Evolutionary conservation across 2,113 vertebrate genomes (phyloP).

Genomic region (Hepsetus odoe): DNA sequence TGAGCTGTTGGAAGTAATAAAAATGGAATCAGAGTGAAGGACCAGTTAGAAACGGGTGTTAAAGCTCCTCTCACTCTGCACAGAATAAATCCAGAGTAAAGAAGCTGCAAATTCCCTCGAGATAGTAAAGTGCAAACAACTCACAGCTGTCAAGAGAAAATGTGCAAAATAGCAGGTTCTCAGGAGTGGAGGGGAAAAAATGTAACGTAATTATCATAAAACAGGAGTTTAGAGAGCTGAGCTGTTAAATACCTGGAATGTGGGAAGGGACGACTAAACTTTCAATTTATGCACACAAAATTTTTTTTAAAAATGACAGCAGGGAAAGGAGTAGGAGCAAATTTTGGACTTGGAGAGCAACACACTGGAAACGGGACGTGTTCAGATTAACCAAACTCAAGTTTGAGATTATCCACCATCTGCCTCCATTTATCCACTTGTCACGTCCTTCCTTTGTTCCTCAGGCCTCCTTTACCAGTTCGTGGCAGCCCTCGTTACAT

Average conservation of each 20-base stretch:
- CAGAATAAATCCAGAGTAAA: not conserved
- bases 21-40: too few relatives aligned
- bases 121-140: not conserved
- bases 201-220: not conserved
- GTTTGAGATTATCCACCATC: too few relatives aligned
- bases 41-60: too few relatives aligned
- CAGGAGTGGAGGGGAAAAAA: not conserved
- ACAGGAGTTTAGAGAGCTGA: not conserved
- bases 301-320: not conserved
- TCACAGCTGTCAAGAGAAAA: not conserved
- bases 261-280: not conserved
- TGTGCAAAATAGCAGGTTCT: not conserved
- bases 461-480: too few relatives aligned
- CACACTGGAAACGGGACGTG: too few relatives aligned
- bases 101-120: not conserved
- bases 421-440: too few relatives aligned
- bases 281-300: too few relatives aligned
- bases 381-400: too few relatives aligned
- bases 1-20: too few relatives aligned
- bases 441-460: too few relatives aligned
- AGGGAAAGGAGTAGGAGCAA: not conserved
- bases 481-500: too few relatives aligned
- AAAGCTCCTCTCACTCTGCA: not conserved
- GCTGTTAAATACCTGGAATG: not conserved
- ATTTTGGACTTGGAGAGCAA: too few relatives aligned